These are phyloP conservation scores for Drosophila borborema DNA, from an alignment of 2,888 invertebrate species.

Conservation along the genomic window DNA sequence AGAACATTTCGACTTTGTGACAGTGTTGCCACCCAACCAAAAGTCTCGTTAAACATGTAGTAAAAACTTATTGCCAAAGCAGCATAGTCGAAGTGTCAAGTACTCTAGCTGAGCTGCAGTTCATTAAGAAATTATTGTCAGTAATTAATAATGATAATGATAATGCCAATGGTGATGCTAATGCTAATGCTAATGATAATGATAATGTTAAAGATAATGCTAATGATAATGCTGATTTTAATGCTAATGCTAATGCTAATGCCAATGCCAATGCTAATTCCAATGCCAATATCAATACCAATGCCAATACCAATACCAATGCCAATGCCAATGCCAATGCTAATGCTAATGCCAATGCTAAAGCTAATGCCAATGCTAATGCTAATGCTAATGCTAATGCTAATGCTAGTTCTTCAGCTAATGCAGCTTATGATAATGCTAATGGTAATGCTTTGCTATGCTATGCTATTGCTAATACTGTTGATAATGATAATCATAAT, in stretches of 20 bases:
- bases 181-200: background rate
- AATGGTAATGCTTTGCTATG: no score
- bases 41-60: background rate
- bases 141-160: background rate
- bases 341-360: background rate
- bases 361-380: background rate
- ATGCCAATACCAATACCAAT: background rate
- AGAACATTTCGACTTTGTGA: slow-evolving; percentile 9
- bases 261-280: background rate
- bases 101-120: background rate
- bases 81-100: background rate
- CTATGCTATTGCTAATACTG: no score
- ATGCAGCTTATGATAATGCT: no score
- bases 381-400: no score
- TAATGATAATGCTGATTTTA: background rate
- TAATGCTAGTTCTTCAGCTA: no score
- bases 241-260: background rate
- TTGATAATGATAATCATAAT: background rate
- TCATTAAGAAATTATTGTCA: background rate
- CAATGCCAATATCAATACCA: no score
- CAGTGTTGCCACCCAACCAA: slow-evolving; percentile 24
- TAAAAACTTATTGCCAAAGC: background rate
- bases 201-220: background rate
- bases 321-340: background rate
- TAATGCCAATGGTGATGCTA: background rate